phyloP scores from a whole-genome alignment of 2,797 vertebrate genomes.

The Anolis apletophallus region DNA sequence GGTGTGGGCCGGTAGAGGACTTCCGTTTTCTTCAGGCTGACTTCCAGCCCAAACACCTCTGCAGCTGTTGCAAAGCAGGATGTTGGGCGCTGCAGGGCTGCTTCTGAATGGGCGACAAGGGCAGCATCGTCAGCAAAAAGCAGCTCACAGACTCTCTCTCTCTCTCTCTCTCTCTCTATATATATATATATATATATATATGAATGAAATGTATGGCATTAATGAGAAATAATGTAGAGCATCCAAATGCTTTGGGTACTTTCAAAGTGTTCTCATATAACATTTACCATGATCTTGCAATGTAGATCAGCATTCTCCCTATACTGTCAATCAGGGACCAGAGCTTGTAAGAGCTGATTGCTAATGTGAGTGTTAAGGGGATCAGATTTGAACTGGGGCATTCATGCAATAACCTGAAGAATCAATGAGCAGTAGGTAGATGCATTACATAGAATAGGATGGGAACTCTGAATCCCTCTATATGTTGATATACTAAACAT shows the following conservation, averaged over 20 bases:
- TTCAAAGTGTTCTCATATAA: neutral
- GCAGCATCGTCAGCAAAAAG: too few species aligned
- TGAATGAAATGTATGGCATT: neutral
- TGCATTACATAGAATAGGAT: neutral
- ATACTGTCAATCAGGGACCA: neutral
- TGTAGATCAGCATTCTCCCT: neutral
- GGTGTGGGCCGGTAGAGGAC: too few species aligned
- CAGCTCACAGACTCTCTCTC: too few species aligned
- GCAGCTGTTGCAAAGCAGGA: too few species aligned
- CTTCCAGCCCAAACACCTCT: too few species aligned
- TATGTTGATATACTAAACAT: too few species aligned
- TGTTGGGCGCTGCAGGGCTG: too few species aligned
- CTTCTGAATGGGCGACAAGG: too few species aligned
- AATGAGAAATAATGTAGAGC: neutral
- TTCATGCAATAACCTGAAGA: neutral
- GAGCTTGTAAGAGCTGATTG: neutral
- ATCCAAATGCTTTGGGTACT: neutral
- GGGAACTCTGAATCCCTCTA: too few species aligned
- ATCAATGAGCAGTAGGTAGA: neutral
- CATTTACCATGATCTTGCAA: neutral
- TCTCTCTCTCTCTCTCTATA: too few species aligned
- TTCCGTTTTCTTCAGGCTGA: too few species aligned
- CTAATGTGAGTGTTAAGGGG: neutral
- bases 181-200: too few species aligned
- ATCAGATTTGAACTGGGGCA: neutral